Evolutionary conservation across 2,113 vertebrate species (phyloP).

Genomic region (Ranitomeya variabilis): DNA sequence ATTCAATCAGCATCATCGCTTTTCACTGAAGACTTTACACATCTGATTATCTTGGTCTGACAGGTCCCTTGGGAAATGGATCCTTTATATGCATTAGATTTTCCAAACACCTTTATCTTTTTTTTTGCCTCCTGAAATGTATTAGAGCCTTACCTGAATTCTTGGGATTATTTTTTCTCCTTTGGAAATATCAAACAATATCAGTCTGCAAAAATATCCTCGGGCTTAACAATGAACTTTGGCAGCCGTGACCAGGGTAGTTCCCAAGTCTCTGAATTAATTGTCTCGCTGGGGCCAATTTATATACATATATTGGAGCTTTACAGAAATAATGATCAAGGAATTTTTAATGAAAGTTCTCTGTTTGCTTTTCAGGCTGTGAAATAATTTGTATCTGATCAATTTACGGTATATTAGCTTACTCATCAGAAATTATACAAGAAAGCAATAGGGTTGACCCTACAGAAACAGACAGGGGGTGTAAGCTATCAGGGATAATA

Average conservation of each 20-base stretch:
- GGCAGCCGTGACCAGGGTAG: slow-evolving; percentile 6
- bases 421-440: slow-evolving; percentile 16
- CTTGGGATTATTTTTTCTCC: slow-evolving; percentile 25
- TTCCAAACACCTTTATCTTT: slow-evolving; percentile 44
- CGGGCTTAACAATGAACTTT: slow-evolving; percentile 42
- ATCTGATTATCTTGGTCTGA: slow-evolving; percentile 53
- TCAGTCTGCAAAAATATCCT: slow-evolving; percentile 41
- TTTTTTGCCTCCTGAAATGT: slow-evolving; percentile 42
- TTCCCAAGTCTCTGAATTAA: slow-evolving; percentile 14
- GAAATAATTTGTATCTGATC: slow-evolving; percentile 26
- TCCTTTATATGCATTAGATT: slow-evolving; percentile 51
- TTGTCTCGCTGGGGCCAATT: slow-evolving; percentile 48
- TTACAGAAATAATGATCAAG: slow-evolving; percentile 46
- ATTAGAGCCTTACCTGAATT: slow-evolving; percentile 41
- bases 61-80: slow-evolving; percentile 50
- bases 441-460: neutral
- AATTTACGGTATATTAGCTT: slow-evolving; percentile 26
- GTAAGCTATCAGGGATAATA: too few species aligned
- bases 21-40: slow-evolving; percentile 47
- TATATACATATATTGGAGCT: slow-evolving; percentile 22
- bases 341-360: slow-evolving; percentile 40
- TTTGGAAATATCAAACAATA: slow-evolving; percentile 47
- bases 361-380: slow-evolving; percentile 5
- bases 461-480: neutral
- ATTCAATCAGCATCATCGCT: slow-evolving; percentile 47